A percentile compares a stretch with the other conserved stretches of the same genome.
These are phyloP conservation scores for Callocephalon fimbriatum DNA, from an alignment of 2,113 vertebrate species.

Conservation along the genomic window DNA sequence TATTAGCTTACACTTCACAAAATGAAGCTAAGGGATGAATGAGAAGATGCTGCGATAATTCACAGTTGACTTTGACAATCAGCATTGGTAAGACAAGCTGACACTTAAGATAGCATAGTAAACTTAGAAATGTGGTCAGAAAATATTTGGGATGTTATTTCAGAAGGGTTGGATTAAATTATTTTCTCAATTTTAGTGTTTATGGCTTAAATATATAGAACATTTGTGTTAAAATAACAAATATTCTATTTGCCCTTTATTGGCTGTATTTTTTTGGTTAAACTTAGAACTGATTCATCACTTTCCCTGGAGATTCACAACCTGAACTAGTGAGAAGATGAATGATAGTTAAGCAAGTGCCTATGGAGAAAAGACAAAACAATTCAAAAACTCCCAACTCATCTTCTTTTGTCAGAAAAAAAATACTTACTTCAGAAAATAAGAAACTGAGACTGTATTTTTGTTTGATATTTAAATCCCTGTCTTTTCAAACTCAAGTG, in stretches of 20 bases:
- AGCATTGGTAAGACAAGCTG: neutral
- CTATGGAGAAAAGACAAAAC: slow-evolving; percentile 8
- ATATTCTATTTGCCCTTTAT: neutral
- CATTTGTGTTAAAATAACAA: neutral
- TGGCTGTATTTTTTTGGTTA: neutral
- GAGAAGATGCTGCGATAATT: neutral
- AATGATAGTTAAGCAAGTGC: neutral
- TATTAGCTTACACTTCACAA: neutral
- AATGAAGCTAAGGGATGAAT: neutral
- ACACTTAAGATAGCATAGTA: neutral
- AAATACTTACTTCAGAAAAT: slow-evolving; percentile 39
- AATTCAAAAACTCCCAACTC: neutral
- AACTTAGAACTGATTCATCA: neutral
- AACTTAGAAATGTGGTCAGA: neutral
- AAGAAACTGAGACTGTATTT: neutral
- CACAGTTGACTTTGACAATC: neutral
- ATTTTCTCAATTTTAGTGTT: neutral
- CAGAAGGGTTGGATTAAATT: neutral
- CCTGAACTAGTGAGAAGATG: neutral
- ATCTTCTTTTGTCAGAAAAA: slow-evolving; percentile 18
- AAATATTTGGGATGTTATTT: neutral
- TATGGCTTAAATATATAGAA: neutral
- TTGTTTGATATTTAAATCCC: slow-evolving; percentile 21
- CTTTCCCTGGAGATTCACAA: slow-evolving; percentile 20
- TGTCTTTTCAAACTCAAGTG: neutral